Evolutionary conservation across 2,113 vertebrate genomes (phyloP).

Genomic region (Phalacrocorax carbo): DNA sequence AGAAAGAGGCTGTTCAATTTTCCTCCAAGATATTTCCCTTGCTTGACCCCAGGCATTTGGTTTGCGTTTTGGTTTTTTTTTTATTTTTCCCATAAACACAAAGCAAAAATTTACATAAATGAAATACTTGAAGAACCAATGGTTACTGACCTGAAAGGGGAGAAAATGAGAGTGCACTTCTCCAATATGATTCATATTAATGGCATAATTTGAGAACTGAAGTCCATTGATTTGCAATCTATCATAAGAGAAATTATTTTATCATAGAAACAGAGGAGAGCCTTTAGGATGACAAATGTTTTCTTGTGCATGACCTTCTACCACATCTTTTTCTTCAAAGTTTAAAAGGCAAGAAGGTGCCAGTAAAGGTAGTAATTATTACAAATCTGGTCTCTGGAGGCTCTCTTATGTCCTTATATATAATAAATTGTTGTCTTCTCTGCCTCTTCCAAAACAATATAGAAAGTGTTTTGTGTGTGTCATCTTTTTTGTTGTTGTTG

Average conservation of each 20-base stretch:
- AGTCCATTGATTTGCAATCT: conserved; percentile 2
- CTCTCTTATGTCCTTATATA: not conserved
- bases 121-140: not conserved
- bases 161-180: not conserved
- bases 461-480: not conserved
- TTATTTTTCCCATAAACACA: not conserved
- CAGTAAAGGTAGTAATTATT: conserved; percentile 16
- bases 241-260: conserved; percentile 12
- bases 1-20: not conserved
- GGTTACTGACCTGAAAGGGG: not conserved
- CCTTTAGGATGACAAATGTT: not conserved
- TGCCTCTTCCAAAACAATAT: not conserved
- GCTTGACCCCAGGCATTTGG: not conserved
- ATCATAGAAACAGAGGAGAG: not conserved
- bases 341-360: conserved; percentile 14
- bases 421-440: not conserved
- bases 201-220: not conserved
- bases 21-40: not conserved
- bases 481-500: no score
- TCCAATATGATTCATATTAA: not conserved
- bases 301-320: conserved; percentile 32
- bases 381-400: conserved; percentile 4
- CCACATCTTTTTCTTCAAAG: not conserved
- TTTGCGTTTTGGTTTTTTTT: not conserved
- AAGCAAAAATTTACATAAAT: not conserved